phyloP scores from a whole-genome alignment of 2,888 invertebrate species.

The Cheiracanthium punctorium region DNA sequence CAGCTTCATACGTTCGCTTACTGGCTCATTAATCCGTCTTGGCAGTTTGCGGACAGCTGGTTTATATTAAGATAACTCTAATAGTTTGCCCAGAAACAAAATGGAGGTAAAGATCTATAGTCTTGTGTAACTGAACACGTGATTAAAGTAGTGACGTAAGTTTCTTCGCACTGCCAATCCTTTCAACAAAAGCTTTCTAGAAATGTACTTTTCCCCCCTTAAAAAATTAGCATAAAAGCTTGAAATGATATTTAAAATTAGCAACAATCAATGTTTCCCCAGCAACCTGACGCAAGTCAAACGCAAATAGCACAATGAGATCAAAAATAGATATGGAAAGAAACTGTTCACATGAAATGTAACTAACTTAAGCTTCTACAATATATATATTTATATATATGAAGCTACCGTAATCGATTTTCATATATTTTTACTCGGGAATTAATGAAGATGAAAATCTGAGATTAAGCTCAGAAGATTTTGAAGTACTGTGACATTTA shows the following conservation, averaged over 20 bases:
- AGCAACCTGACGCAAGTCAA: not conserved
- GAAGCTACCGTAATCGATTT: not conserved
- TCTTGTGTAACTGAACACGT: no score
- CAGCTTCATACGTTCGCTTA: no score
- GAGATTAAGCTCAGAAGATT: not conserved
- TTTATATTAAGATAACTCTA: no score
- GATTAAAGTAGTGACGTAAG: no score
- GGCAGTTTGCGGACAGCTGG: no score
- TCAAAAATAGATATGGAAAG: not conserved
- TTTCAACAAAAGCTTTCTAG: not conserved
- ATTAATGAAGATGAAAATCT: not conserved
- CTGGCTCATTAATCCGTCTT: no score
- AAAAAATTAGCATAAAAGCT: not conserved
- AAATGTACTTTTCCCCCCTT: not conserved
- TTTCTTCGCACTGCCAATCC: not conserved
- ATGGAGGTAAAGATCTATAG: no score
- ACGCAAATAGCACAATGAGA: not conserved
- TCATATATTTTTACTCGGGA: not conserved
- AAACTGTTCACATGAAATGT: not conserved
- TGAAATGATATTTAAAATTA: not conserved
- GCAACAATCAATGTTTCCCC: constrained; percentile 15
- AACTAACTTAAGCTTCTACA: not conserved
- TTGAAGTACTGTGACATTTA: not conserved
- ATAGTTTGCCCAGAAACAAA: no score
- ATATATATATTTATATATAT: not conserved